Percentiles rank a stretch among this genome's conserved stretches.
phyloP scores from a whole-genome alignment of 2,797 vertebrate species.

The Bovichtus variegatus region DNA sequence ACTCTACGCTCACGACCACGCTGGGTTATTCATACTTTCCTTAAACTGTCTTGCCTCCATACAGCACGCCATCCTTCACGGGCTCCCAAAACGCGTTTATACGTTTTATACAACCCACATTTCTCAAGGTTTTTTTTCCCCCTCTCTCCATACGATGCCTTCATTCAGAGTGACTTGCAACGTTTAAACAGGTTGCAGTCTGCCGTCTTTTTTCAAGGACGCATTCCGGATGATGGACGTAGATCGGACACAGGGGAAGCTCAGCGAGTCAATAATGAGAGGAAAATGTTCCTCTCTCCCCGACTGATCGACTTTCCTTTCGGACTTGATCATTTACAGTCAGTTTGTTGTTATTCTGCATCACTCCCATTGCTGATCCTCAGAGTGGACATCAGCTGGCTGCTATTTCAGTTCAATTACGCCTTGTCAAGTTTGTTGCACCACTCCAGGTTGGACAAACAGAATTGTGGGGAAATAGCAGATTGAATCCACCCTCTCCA shows the following conservation, averaged over 20 bases:
- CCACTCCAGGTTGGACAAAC: slow-evolving; percentile 32
- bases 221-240: not conserved
- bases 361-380: not conserved
- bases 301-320: not conserved
- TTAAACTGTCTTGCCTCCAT: not conserved
- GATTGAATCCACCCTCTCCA: slow-evolving; percentile 38
- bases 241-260: not conserved
- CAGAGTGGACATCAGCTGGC: slow-evolving; percentile 52
- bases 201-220: not conserved
- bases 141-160: not conserved
- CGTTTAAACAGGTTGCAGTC: not conserved
- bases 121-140: not conserved
- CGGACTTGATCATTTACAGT: not conserved
- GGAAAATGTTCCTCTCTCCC: not conserved
- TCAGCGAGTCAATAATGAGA: not conserved
- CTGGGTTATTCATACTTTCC: not conserved
- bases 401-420: slow-evolving; percentile 60
- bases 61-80: not conserved
- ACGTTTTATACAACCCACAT: not conserved
- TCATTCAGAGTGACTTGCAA: not conserved
- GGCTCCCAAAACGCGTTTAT: too few relatives aligned
- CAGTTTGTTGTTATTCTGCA: slow-evolving; percentile 5
- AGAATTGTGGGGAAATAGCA: slow-evolving; percentile 28
- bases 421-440: slow-evolving; percentile 38
- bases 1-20: not conserved